Conservation (phyloP, 2,113 vertebrate genomes). For the Atlantisia rogersi region DNA sequence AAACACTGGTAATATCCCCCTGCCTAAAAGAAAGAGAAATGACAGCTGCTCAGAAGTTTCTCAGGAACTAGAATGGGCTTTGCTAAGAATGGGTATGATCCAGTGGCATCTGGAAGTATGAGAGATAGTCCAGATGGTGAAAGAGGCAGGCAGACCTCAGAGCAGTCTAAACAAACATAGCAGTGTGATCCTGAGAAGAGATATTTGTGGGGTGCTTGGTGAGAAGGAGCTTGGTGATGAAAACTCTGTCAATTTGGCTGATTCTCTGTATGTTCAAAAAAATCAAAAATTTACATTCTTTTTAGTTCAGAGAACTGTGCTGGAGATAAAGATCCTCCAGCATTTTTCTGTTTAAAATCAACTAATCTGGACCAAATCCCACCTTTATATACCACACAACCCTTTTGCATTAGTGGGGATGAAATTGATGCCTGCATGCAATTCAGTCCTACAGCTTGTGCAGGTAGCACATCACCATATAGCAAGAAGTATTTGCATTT, state of each 20-base stretch:
- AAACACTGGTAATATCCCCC: neutral
- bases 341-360: neutral
- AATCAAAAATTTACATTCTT: neutral
- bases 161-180: neutral
- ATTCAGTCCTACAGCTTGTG: neutral
- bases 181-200: neutral
- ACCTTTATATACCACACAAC: neutral
- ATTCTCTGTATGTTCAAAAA: neutral
- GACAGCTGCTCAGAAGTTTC: neutral
- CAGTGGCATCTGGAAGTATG: neutral
- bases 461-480: neutral
- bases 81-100: neutral
- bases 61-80: neutral
- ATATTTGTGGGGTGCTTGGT: neutral
- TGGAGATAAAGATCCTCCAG: neutral
- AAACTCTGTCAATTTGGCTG: neutral
- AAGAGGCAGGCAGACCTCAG: neutral
- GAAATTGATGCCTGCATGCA: neutral
- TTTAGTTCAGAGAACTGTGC: neutral
- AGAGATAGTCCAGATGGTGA: neutral
- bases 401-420: neutral
- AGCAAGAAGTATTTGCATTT: neutral
- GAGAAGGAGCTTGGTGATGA: neutral
- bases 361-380: neutral
- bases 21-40: neutral